These are phyloP conservation scores for Arrhamphus sclerolepis DNA, from an alignment of 2,797 vertebrate genomes.

Conservation along the genomic window DNA sequence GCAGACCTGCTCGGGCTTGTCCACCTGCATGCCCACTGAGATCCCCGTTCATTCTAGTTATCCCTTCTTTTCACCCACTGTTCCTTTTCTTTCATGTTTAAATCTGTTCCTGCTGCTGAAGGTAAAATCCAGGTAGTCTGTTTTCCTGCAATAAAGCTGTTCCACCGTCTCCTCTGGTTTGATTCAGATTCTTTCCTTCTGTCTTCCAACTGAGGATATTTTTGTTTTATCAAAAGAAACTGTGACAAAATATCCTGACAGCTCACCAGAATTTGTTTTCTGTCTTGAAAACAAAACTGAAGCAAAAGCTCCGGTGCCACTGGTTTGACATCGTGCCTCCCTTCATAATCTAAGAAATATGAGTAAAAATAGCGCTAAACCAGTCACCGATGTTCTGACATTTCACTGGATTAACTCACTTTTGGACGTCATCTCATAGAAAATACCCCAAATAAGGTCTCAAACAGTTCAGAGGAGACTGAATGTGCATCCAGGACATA, in stretches of 20 bases:
- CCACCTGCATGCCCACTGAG: constrained; percentile 28
- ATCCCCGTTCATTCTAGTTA: constrained; percentile 12
- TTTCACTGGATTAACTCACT: constrained; percentile 21
- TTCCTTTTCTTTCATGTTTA: constrained; percentile 15
- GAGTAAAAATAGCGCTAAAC: neutral
- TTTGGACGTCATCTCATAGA: constrained; percentile 16
- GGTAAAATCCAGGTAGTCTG: constrained; percentile 8
- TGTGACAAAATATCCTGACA: constrained; percentile 23
- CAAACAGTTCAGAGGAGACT: neutral
- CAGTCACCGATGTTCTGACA: constrained; percentile 4
- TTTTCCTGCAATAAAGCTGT: constrained; percentile 8
- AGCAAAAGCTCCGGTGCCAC: constrained; percentile 8
- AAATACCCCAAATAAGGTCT: constrained; percentile 7
- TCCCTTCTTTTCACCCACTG: constrained; percentile 4
- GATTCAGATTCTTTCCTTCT: constrained; percentile 29
- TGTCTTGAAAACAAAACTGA: neutral
- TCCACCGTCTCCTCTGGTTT: neutral
- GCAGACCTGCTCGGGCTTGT: constrained; percentile 8
- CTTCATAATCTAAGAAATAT: constrained; percentile 27
- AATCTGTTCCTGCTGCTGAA: constrained; percentile 23
- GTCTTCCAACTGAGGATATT: constrained; percentile 22
- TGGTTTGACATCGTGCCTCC: constrained; percentile 13
- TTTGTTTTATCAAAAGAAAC: constrained; percentile 2
- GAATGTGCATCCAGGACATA: neutral
- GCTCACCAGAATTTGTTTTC: constrained; percentile 17